Percentiles rank a stretch among this genome's conserved stretches.
Evolutionary conservation across 2,113 vertebrate species (phyloP).

Genomic region (Benitochromis conjunctus): DNA sequence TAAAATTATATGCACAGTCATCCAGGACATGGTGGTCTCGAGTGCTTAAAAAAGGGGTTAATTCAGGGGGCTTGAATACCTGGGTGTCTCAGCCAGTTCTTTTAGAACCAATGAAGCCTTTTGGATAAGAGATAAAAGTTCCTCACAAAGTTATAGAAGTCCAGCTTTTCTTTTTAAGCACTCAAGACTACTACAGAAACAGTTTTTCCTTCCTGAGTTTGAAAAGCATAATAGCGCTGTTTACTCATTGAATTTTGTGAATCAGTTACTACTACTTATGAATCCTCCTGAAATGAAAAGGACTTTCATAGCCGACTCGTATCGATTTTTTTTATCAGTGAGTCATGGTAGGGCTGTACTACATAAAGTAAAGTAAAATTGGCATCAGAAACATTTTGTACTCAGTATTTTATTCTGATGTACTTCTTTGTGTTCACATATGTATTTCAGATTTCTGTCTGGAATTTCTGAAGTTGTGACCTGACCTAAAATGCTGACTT

Average conservation of each 20-base stretch:
- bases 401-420: not conserved
- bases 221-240: not conserved
- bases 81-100: not conserved
- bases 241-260: not conserved
- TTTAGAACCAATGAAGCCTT: not conserved
- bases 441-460: not conserved
- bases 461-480: not conserved
- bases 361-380: not conserved
- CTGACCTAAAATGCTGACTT: not conserved
- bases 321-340: not conserved
- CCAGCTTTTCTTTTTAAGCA: not conserved
- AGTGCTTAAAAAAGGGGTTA: not conserved
- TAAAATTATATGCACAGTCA: not conserved
- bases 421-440: not conserved
- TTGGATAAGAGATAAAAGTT: not conserved
- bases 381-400: not conserved
- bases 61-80: not conserved
- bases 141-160: not conserved
- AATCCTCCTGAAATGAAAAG: not conserved
- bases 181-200: not conserved
- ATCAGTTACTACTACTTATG: not conserved
- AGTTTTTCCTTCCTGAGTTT: rapidly evolving
- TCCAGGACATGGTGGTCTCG: not conserved
- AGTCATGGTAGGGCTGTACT: not conserved
- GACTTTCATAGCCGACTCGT: not conserved